phyloP scores from a whole-genome alignment of 1,140 invertebrate genomes.

The Dicyema japonicum region DNA sequence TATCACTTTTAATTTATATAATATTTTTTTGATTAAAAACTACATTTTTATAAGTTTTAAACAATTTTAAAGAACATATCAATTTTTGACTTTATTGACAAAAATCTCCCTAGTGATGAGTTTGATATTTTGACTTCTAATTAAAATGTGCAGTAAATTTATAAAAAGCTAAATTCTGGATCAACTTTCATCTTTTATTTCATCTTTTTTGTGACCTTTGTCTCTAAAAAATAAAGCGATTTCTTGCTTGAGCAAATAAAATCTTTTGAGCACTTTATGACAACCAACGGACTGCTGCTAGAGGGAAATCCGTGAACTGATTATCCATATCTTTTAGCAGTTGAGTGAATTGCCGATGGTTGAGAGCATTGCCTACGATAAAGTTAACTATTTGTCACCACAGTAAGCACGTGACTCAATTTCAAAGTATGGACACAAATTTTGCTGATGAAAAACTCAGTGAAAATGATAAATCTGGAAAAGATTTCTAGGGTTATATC shows the following conservation, averaged over 20 bases:
- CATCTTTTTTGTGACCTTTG: slow-evolving; percentile 4
- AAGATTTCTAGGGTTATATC: slow-evolving; percentile 1
- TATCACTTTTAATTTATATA: too few relatives aligned
- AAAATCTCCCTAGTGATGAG: too few relatives aligned
- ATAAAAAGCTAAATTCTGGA: slow-evolving; percentile 5
- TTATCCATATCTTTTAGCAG: slow-evolving; percentile 3
- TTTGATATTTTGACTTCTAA: slow-evolving; percentile 4
- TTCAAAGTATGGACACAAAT: slow-evolving; percentile 3
- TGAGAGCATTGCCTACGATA: slow-evolving; percentile 4
- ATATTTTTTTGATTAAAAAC: too few relatives aligned
- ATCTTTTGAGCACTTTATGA: slow-evolving; percentile 4
- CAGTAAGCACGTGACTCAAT: slow-evolving; percentile 2
- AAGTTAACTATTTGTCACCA: slow-evolving; percentile 4
- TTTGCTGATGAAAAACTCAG: slow-evolving; percentile 2
- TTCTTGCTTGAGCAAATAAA: slow-evolving; percentile 4
- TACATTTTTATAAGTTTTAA: too few relatives aligned
- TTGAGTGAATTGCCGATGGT: slow-evolving; percentile 4
- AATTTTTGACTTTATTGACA: too few relatives aligned
- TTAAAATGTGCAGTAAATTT: slow-evolving; percentile 5
- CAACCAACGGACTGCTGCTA: slow-evolving; percentile 4
- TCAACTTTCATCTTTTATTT: slow-evolving; percentile 5
- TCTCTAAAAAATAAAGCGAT: slow-evolving; percentile 4
- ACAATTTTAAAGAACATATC: too few relatives aligned
- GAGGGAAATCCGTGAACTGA: slow-evolving; percentile 5
- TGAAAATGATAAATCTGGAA: slow-evolving; percentile 3